Base-by-base conservation (phyloP, 1,140 invertebrate species). In the Eupristina koningsbergeri region DNA sequence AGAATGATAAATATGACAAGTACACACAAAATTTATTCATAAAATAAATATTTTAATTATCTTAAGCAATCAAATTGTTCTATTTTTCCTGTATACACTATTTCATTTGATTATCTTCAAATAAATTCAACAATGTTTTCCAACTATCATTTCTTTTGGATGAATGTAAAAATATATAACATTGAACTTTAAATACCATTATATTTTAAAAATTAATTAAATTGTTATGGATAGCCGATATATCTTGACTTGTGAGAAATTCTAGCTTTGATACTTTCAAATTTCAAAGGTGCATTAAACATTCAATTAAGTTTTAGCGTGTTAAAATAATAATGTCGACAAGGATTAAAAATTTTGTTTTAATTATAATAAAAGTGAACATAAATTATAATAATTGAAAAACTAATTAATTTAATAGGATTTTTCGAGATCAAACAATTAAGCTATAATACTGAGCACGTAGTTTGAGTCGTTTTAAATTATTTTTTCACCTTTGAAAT, bases 331-430 rank as follows among this genome's bases (percentile, higher is more conserved):
- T 67, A 1, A 29, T 67, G 3, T 1, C 15, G 36, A 36, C 11
- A 67, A 67, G 9, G 15, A 67, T 36, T 36, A 36, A 67, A 36
- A 36, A 19, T 22, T 36, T 36, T 29, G 9, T 29, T 36, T 36
- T 29, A 67, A 36, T 6, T 13, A 67, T 36, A 11, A 64, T 34
- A 6, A 19, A 36, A 13, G 64, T 36, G 0, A 3, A 5, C 6
- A 67, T 29, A 36, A 67, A 67, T 67, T 67, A 39, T 67, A 67
- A 67, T 22, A 19, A 67, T 39, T 11, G 36, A 67, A 67, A 67
- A 17, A 3, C 8, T 13, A 36, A 67, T 36, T 67, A 1, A 67
- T 29, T 67, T 13, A 19, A 22, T 19, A 36, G 31, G 9, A 31
- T 29, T 34, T 15, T 19, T 3, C 0, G 6, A 3, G 9, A 67